A percentile compares a stretch with the other conserved stretches of the same genome.
These are phyloP conservation scores for Galerucella calmariensis DNA, from an alignment of 2,888 invertebrate species.

Conservation along the genomic window DNA sequence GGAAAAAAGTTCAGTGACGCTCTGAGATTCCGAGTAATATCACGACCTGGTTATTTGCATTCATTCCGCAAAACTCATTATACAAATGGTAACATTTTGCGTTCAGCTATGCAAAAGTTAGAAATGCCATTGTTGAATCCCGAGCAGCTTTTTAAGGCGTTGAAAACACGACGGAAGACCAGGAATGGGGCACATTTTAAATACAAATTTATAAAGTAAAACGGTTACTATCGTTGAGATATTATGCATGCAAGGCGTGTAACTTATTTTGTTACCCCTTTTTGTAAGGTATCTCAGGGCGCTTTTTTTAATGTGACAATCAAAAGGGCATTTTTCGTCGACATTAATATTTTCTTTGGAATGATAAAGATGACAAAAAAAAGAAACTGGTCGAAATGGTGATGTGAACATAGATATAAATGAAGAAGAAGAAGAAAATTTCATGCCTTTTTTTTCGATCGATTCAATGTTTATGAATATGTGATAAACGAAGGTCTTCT, in stretches of 20 bases:
- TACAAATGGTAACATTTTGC: constrained; percentile 46
- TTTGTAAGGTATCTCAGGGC: neutral
- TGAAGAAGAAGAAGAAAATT: too few species aligned
- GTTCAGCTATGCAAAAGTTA: constrained; percentile 46
- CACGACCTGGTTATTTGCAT: constrained; percentile 44
- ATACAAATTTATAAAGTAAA: constrained; percentile 43
- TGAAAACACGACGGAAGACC: constrained; percentile 32
- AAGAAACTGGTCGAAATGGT: too few species aligned
- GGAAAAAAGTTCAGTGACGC: constrained; percentile 19
- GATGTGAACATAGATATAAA: too few species aligned
- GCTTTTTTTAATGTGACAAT: neutral
- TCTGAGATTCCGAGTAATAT: constrained; percentile 26
- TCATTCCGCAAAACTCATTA: constrained; percentile 47
- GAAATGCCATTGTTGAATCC: constrained; percentile 43
- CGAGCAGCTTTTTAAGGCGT: constrained; percentile 43
- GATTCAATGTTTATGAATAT: too few species aligned
- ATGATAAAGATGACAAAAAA: neutral
- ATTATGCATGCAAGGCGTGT: constrained; percentile 42
- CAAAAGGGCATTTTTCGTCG: neutral
- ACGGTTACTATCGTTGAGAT: constrained; percentile 38
- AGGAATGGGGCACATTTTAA: constrained; percentile 43
- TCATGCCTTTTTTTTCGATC: too few species aligned
- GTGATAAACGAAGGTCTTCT: too few species aligned
- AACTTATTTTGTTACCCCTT: constrained; percentile 28
- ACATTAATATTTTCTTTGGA: neutral